Evolutionary conservation across 2,888 invertebrate genomes (phyloP).

Genomic region (Nomada hirtipes): DNA sequence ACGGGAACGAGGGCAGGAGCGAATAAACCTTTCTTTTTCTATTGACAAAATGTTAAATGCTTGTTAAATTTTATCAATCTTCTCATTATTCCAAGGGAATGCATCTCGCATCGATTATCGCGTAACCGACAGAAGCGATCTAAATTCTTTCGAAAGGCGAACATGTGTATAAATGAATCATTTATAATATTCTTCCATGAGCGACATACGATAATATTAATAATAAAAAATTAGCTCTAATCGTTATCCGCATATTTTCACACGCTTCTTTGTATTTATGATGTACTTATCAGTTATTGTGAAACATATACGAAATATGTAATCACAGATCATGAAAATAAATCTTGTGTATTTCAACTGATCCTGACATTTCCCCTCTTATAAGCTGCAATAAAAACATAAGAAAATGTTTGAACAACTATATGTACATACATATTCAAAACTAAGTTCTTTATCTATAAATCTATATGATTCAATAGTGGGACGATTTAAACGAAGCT

Average conservation of each 20-base stretch:
- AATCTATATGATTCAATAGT: too few relatives aligned
- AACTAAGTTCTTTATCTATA: too few relatives aligned
- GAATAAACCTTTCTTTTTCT: conserved; percentile 35
- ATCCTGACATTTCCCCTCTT: background rate
- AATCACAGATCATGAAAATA: conserved; percentile 57
- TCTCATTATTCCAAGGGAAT: conserved; percentile 20
- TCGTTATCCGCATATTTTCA: conserved; percentile 65
- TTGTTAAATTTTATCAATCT: conserved; percentile 53
- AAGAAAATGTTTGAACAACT: background rate
- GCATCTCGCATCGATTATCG: conserved; percentile 17
- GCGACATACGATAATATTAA: conserved; percentile 32
- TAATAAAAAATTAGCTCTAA: conserved; percentile 37
- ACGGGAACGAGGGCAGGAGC: conserved; percentile 33
- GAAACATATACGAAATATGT: conserved; percentile 47
- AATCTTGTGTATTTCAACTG: conserved; percentile 52
- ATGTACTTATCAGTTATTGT: conserved; percentile 66
- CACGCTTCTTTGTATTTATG: conserved; percentile 65
- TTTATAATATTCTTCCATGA: conserved; percentile 49
- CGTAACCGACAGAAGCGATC: background rate
- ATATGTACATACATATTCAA: background rate
- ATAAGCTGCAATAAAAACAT: background rate
- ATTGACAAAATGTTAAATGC: conserved; percentile 27
- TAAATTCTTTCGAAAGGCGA: conserved; percentile 34
- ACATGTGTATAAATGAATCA: conserved; percentile 8
- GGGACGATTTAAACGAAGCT: too few relatives aligned